Conservation (phyloP, 2,797 vertebrate species). For the Melanogrammus aeglefinus region DNA sequence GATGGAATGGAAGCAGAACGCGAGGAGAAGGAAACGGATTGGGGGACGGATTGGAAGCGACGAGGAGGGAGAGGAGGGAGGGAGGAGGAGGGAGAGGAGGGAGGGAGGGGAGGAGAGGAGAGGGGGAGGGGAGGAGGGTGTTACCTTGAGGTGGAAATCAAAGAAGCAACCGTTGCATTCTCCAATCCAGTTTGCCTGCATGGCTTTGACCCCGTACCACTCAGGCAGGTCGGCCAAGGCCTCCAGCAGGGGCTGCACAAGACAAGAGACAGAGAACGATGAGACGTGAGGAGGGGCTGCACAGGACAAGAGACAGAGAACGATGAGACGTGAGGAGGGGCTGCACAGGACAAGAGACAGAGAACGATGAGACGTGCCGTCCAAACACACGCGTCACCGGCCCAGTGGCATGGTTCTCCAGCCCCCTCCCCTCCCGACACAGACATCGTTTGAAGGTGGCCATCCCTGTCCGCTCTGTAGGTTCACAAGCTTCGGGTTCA, state of each 20-base stretch:
- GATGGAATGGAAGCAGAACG: slow-evolving; percentile 30
- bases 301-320: slow-evolving; percentile 7
- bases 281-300: too few species aligned
- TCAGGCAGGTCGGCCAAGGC: slow-evolving; percentile 86
- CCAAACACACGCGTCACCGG: background rate
- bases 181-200: slow-evolving; percentile 98
- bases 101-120: background rate
- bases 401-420: background rate
- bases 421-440: background rate
- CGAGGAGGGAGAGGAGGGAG: background rate
- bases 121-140: slow-evolving; percentile 8
- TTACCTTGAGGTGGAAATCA: slow-evolving; percentile 88
- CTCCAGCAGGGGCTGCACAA: slow-evolving; percentile 84
- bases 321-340: slow-evolving; percentile 66
- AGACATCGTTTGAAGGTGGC: too few species aligned
- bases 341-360: slow-evolving; percentile 60
- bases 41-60: slow-evolving; percentile 39
- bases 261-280: slow-evolving; percentile 1
- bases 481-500: too few species aligned
- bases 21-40: background rate
- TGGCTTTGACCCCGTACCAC: slow-evolving; percentile 95
- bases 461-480: too few species aligned
- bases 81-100: slow-evolving; percentile 7
- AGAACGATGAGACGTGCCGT: background rate
- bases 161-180: slow-evolving; percentile 89